These are phyloP conservation scores for Haliclona indistincta DNA, from an alignment of 37 sponge, comb jelly and placozoan species.

Conservation along the genomic window DNA sequence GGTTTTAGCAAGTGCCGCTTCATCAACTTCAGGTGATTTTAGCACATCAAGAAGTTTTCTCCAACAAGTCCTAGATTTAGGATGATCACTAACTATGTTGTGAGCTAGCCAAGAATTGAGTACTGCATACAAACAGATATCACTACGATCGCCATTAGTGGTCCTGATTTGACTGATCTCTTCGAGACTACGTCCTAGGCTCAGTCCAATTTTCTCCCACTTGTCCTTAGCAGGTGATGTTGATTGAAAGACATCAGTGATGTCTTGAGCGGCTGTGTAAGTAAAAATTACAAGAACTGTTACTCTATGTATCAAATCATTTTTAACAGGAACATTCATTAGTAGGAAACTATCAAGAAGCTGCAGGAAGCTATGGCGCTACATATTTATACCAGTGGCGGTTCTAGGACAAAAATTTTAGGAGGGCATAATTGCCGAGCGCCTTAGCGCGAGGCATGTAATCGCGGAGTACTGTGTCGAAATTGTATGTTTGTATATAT, in stretches of 20 bases:
- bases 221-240: constrained; percentile 5
- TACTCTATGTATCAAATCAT: too few relatives aligned
- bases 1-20: background rate
- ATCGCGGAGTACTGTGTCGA: too few relatives aligned
- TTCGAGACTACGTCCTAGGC: background rate
- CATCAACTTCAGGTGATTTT: constrained; percentile 7
- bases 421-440: too few relatives aligned
- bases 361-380: too few relatives aligned
- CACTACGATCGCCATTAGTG: background rate
- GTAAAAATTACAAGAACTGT: background rate
- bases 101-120: constrained; percentile 2
- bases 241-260: background rate
- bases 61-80: constrained; percentile 3
- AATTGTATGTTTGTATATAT: too few relatives aligned
- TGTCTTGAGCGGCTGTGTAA: background rate
- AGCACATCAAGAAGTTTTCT: background rate
- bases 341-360: too few relatives aligned
- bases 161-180: background rate
- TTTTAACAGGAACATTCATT: too few relatives aligned
- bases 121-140: background rate
- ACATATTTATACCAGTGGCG: too few relatives aligned
- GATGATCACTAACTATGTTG: background rate
- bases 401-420: too few relatives aligned
- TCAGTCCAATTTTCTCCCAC: constrained; percentile 18
- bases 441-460: too few relatives aligned